phyloP scores from a whole-genome alignment of 35 echinoderm and acorn worm species.

The Acanthaster planci region DNA sequence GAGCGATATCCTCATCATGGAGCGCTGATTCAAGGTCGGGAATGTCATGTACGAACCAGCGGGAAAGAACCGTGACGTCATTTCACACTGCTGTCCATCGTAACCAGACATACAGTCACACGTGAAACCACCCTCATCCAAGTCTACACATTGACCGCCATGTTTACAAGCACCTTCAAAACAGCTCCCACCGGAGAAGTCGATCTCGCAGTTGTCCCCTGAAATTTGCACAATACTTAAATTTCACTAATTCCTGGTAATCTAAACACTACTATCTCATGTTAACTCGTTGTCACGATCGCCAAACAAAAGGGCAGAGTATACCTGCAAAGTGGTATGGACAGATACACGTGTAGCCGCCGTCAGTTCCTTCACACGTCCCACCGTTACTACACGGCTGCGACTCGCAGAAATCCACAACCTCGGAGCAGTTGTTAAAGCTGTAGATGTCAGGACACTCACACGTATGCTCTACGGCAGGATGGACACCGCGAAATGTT shows the following conservation, averaged over 20 bases:
- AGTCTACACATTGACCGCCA: conserved; percentile 59
- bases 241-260: neutral
- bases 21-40: conserved; percentile 58
- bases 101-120: conserved; percentile 56
- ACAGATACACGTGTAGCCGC: conserved; percentile 73
- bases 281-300: too few species aligned
- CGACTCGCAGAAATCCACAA: conserved; percentile 59
- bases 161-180: conserved; percentile 75
- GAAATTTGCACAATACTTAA: neutral
- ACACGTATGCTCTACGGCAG: conserved; percentile 73
- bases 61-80: conserved; percentile 67
- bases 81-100: conserved; percentile 65
- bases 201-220: conserved; percentile 77
- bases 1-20: conserved; percentile 79
- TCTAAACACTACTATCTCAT: neutral
- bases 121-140: conserved; percentile 54
- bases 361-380: conserved; percentile 53
- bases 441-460: conserved; percentile 66
- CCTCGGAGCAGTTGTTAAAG: conserved; percentile 66
- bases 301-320: too few species aligned
- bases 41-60: conserved; percentile 83
- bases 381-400: conserved; percentile 76
- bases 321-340: conserved; percentile 55
- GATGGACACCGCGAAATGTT: conserved; percentile 66
- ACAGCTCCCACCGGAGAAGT: conserved; percentile 30